Evolutionary conservation across 2,113 vertebrate genomes (phyloP).

Genomic region (Hucho hucho): DNA sequence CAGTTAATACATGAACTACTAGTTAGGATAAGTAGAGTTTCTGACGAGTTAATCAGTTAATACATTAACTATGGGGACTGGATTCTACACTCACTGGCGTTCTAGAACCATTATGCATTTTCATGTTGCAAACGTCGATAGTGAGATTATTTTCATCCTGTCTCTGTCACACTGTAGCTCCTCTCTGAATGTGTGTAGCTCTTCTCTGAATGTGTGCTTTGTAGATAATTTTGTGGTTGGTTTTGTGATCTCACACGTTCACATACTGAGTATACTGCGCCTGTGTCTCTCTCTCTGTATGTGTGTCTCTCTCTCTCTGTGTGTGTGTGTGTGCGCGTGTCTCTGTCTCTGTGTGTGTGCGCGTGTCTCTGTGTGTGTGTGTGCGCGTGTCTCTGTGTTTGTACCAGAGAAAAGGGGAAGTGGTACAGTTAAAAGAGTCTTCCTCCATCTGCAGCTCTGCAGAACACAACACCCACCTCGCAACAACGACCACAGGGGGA

Average conservation of each 20-base stretch:
- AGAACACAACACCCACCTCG: slow-evolving; percentile 26
- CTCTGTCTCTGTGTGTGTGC: neutral
- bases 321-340: neutral
- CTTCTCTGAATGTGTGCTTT: too few relatives aligned
- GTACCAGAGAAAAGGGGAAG: slow-evolving; percentile 44
- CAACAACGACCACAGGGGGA: neutral
- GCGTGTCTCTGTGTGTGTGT: neutral
- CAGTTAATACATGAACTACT: too few relatives aligned
- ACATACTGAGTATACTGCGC: neutral
- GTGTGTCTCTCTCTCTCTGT: neutral
- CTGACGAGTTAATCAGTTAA: too few relatives aligned
- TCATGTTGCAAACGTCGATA: too few relatives aligned
- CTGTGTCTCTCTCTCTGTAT: neutral
- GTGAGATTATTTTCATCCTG: neutral
- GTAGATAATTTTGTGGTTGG: too few relatives aligned
- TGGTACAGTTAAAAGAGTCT: slow-evolving; percentile 41
- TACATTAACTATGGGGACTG: too few relatives aligned
- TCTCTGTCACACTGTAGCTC: neutral
- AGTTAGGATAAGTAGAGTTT: too few relatives aligned
- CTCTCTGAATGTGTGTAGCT: too few relatives aligned
- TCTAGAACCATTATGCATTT: too few relatives aligned
- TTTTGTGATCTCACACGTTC: too few relatives aligned
- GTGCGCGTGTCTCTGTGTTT: too few relatives aligned
- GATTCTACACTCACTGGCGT: neutral
- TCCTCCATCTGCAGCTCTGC: too few relatives aligned